phyloP scores from a whole-genome alignment of 64 coral and sea anemone species.

The Montipora cactus region DNA sequence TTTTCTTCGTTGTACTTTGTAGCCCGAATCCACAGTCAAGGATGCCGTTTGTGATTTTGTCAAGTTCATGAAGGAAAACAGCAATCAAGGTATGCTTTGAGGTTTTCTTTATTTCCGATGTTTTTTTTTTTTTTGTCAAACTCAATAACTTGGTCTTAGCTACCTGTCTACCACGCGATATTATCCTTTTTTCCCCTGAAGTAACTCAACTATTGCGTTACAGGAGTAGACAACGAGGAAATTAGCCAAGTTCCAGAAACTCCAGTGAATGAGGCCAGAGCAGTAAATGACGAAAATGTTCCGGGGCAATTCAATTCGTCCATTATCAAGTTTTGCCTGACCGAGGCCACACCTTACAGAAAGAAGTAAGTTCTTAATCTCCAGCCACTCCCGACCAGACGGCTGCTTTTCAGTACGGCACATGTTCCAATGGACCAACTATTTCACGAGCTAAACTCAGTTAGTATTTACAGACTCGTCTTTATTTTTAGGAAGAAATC shows the following conservation, averaged over 20 bases:
- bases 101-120: too few relatives aligned
- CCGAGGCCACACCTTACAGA: constrained; percentile 79
- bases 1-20: background rate
- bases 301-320: constrained; percentile 44
- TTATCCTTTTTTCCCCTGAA: too few relatives aligned
- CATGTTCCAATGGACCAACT: too few relatives aligned
- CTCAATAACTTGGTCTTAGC: too few relatives aligned
- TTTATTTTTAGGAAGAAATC: too few relatives aligned
- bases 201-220: too few relatives aligned
- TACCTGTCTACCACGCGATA: too few relatives aligned
- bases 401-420: too few relatives aligned
- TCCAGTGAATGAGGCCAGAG: background rate
- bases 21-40: constrained; percentile 64
- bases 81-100: constrained; percentile 8
- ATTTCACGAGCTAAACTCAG: too few relatives aligned
- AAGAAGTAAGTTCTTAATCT: constrained; percentile 54
- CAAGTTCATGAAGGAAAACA: constrained; percentile 48
- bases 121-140: background rate
- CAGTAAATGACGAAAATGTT: background rate
- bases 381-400: too few relatives aligned
- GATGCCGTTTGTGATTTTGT: constrained; percentile 63
- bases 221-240: background rate
- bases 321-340: constrained; percentile 79
- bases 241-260: background rate
- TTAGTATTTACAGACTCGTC: too few relatives aligned